Base-by-base conservation (phyloP, 2,797 vertebrate species). In the Tamandua tetradactyla region DNA sequence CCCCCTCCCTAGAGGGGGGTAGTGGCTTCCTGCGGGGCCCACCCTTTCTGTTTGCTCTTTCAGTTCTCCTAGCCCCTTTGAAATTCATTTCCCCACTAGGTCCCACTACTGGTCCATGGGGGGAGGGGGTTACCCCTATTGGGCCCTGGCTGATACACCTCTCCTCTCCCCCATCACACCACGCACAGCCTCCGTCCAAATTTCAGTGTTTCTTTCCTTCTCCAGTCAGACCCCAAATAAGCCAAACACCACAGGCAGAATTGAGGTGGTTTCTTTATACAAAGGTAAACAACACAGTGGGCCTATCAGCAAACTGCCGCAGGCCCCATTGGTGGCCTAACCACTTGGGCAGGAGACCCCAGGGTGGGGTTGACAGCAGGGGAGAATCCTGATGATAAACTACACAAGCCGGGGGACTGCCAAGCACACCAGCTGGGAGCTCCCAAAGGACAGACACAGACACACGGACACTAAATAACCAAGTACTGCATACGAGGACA, bases 211-310 rank as follows among this genome's bases (percentile, higher is more conserved):
- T 68, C 32, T 40, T 3, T 2, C 11, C 7, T 25, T 32, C 52
- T 52, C 23, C 42, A 7, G 52, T 5, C 47, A 25, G 71, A 72
- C 15, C 62, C 61, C 47, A 90, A 52, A 95, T 4, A 81, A 52
- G 75, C 1, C 49, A 91, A 30, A 79, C 8, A 14, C 20, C 4
- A n/a, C 0, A 1, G 2, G 30, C 64, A 93, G 59, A 47, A 18
- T 72, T 25, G 59, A 93, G 57, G 68, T 32, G 23, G 55, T 76
- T 74, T 95, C 89, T 96, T 97, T 96, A 97, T 95, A 91, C 78
- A 95, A 94, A 95, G n/a, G 62, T 89, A 20, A 76, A 32, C 42
- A 12, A 87, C 52, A 47, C 40, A 0, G 8, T 0, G 68, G 86
- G 7, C 0, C 69, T 40, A 13, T 11, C 32, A 37, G 71, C 66